Conservation (phyloP, 2,113 vertebrate genomes). For the Eurypyga helias region DNA sequence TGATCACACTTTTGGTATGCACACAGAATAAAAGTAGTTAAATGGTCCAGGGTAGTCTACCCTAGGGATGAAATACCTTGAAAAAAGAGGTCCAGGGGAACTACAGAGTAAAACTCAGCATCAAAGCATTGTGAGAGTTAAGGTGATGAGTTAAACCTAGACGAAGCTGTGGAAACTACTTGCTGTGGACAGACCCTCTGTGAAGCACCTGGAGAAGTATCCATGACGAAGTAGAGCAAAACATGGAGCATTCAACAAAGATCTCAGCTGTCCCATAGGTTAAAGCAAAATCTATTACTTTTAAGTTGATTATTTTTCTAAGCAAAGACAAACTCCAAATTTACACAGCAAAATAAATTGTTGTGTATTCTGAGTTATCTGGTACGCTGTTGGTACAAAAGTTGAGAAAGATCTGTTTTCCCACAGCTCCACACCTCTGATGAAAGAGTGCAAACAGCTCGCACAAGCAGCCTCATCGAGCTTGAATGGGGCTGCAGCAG, state of each 20-base stretch:
- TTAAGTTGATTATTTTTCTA: background rate
- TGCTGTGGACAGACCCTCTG: background rate
- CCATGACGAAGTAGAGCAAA: background rate
- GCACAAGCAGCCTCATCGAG: background rate
- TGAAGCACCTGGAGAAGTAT: background rate
- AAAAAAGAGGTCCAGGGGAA: background rate
- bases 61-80: background rate
- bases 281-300: background rate
- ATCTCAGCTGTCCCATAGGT: background rate
- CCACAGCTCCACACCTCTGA: background rate
- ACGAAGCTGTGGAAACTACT: background rate
- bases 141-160: background rate
- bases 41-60: background rate
- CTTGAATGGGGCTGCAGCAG: background rate
- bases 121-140: background rate
- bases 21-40: background rate
- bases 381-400: background rate
- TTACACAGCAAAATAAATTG: background rate
- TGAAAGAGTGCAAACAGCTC: background rate
- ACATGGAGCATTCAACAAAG: background rate
- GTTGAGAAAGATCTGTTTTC: background rate
- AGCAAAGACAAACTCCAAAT: background rate
- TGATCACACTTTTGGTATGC: background rate
- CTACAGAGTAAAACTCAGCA: background rate
- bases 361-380: background rate